These are phyloP conservation scores for Tautogolabrus adspersus DNA, from an alignment of 2,113 vertebrate genomes.

Conservation along the genomic window DNA sequence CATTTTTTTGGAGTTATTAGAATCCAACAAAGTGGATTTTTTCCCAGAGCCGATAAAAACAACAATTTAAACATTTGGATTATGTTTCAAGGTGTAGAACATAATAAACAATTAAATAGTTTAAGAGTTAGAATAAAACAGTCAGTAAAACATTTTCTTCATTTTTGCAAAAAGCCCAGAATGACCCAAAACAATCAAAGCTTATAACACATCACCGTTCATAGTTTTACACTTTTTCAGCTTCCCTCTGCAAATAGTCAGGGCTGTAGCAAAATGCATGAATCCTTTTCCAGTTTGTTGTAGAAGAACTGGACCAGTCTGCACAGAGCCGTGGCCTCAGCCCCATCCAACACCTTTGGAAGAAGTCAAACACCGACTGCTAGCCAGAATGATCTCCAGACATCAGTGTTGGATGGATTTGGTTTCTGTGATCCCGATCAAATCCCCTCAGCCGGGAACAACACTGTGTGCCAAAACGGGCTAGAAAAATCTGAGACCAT, in stretches of 20 bases:
- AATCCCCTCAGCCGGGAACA: not conserved
- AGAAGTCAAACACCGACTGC: not conserved
- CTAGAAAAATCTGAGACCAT: no score
- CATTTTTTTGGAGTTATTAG: rapidly evolving
- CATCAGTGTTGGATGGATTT: not conserved
- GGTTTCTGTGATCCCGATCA: not conserved
- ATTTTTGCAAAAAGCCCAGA: no score
- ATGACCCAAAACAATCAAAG: no score
- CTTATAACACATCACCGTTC: no score
- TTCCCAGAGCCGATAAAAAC: not conserved
- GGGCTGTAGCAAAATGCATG: no score
- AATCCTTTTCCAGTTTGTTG: not conserved
- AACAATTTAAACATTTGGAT: no score
- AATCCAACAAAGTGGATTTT: not conserved
- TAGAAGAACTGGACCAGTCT: not conserved
- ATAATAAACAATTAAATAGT: no score
- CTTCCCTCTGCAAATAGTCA: no score
- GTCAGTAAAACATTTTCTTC: no score
- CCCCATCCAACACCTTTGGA: not conserved
- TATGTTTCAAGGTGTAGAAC: no score
- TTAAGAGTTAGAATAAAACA: no score
- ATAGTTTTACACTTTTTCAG: no score
- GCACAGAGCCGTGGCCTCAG: not conserved
- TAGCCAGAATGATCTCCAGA: not conserved
- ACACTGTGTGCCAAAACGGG: not conserved